Percentiles rank a stretch among this genome's conserved stretches.
Conservation (phyloP, 2,888 invertebrate genomes). For the Rhogogaster chlorosoma region DNA sequence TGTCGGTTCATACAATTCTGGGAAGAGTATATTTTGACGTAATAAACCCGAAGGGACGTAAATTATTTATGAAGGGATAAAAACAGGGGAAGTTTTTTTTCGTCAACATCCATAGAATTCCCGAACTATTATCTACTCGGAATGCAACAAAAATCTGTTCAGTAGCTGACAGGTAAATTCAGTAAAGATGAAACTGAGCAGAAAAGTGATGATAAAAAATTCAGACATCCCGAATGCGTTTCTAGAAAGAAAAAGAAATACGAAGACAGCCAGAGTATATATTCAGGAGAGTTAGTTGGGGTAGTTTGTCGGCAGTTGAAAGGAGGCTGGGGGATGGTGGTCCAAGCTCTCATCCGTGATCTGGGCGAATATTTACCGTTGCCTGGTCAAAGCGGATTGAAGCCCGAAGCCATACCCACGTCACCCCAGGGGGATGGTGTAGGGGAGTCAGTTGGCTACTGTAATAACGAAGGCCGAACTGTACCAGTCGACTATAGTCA, state of each 20-base stretch:
- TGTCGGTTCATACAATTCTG: not conserved
- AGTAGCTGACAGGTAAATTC: not conserved
- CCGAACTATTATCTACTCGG: not conserved
- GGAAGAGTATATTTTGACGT: not conserved
- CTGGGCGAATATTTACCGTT: conserved; percentile 70
- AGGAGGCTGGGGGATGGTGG: conserved; percentile 39
- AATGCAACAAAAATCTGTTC: not conserved
- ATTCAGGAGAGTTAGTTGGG: not conserved
- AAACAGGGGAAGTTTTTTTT: not conserved
- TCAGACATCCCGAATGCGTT: not conserved
- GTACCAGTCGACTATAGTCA: not conserved
- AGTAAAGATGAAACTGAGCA: not conserved
- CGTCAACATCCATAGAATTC: not conserved
- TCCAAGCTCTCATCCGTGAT: conserved; percentile 70
- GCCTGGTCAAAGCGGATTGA: conserved; percentile 70
- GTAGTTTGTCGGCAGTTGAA: conserved; percentile 44
- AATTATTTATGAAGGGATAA: conserved; percentile 8
- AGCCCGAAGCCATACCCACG: conserved; percentile 57
- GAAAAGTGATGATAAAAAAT: not conserved
- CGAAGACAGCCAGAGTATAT: not conserved
- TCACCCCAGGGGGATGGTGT: conserved; percentile 49
- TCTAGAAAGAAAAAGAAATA: not conserved
- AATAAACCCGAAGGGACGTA: not conserved
- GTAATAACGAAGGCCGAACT: conserved; percentile 23
- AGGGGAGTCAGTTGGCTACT: conserved; percentile 22